phyloP scores from a whole-genome alignment of 2,888 invertebrate species.

The Hirtodrosophila alboralis region DNA sequence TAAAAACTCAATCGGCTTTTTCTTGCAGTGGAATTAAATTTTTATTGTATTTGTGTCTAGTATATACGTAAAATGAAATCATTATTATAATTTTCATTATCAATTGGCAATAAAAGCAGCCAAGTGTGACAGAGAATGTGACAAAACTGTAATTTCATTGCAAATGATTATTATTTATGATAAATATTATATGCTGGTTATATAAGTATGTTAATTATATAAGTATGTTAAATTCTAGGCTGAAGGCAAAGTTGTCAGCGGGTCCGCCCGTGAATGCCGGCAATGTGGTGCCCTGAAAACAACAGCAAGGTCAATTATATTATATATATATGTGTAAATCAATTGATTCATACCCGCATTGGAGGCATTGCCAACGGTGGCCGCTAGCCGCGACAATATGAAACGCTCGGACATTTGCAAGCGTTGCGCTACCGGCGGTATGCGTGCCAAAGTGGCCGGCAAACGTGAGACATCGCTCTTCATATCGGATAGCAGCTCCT shows the following conservation, averaged over 20 bases:
- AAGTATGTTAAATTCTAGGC: conserved; percentile 66
- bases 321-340: no score
- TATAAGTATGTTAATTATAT: no score
- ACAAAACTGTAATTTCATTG: conserved; percentile 60
- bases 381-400: conserved; percentile 94
- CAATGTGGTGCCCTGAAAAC: conserved; percentile 90
- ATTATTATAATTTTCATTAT: conserved; percentile 54
- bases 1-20: not conserved
- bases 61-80: conserved; percentile 53
- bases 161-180: conserved; percentile 69
- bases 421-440: conserved; percentile 98
- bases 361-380: conserved; percentile 89
- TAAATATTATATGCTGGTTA: conserved; percentile 62
- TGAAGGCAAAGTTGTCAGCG: conserved; percentile 91
- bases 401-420: conserved; percentile 99
- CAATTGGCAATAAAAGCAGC: conserved; percentile 27
- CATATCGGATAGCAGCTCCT: conserved; percentile 99
- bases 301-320: not conserved
- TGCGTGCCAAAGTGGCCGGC: conserved; percentile 98
- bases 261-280: conserved; percentile 89
- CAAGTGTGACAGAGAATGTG: conserved; percentile 28
- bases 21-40: conserved; percentile 73
- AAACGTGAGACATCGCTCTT: conserved; percentile 99
- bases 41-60: conserved; percentile 65
- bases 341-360: conserved; percentile 85